Evolutionary conservation across 2,113 vertebrate species (phyloP).

Genomic region (Vidua macroura): DNA sequence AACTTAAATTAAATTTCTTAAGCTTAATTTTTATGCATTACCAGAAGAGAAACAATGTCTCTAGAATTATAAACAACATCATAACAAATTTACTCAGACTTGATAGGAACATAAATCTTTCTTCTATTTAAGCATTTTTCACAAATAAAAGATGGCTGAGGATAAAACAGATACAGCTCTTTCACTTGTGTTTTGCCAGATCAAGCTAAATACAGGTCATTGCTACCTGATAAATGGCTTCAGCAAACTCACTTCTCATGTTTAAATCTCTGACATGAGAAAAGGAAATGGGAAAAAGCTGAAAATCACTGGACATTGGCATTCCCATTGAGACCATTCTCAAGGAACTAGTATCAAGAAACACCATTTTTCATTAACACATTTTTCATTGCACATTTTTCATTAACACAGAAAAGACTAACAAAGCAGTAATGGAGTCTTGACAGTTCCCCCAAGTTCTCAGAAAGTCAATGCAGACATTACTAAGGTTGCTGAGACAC

Average conservation of each 20-base stretch:
- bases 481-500: neutral
- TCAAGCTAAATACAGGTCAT: neutral
- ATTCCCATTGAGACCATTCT: neutral
- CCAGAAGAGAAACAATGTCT: slow-evolving; percentile 21
- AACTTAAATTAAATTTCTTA: slow-evolving; percentile 44
- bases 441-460: neutral
- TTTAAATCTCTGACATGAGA: neutral
- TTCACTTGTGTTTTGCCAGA: neutral
- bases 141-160: neutral
- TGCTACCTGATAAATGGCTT: neutral
- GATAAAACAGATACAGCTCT: neutral
- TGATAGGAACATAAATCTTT: slow-evolving; percentile 36
- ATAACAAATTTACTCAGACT: neutral
- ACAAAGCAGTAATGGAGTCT: neutral
- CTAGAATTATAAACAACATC: slow-evolving; percentile 10
- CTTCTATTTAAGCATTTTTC: slow-evolving; percentile 5
- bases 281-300: neutral
- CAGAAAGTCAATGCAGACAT: neutral
- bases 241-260: neutral
- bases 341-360: neutral
- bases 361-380: neutral
- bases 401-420: neutral
- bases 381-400: neutral
- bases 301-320: neutral
- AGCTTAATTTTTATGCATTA: slow-evolving; percentile 40